phyloP scores from a whole-genome alignment of 2,888 invertebrate genomes.

The Phengaris alcon region DNA sequence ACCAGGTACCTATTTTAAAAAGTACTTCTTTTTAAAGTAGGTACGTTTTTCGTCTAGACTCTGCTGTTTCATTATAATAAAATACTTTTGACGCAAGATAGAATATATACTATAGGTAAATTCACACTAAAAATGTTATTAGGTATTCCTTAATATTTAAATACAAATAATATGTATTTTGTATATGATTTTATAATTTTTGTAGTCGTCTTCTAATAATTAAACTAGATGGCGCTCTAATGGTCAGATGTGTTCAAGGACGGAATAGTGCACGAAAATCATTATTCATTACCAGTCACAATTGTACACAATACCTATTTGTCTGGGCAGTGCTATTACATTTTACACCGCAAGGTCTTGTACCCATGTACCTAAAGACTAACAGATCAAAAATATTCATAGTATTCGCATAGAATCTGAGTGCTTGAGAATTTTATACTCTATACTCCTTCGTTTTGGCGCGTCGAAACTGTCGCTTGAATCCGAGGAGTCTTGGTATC shows the following conservation, averaged over 20 bases:
- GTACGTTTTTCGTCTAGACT: not conserved
- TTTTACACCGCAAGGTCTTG: not conserved
- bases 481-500: constrained; percentile 63
- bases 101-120: not conserved
- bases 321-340: not conserved
- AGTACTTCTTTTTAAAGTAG: too few species aligned
- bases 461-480: constrained; percentile 63
- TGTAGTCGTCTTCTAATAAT: not conserved
- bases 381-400: constrained; percentile 35
- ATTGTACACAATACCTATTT: not conserved
- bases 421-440: constrained; percentile 66
- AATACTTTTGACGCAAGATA: constrained; percentile 1
- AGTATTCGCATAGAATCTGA: constrained; percentile 73
- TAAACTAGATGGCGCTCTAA: constrained; percentile 24
- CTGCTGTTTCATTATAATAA: not conserved
- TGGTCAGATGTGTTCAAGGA: not conserved
- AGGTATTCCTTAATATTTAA: too few species aligned
- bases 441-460: constrained; percentile 57
- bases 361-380: constrained; percentile 10
- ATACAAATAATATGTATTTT: not conserved
- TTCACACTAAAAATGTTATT: too few species aligned
- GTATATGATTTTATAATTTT: not conserved
- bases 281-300: not conserved
- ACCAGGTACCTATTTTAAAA: too few species aligned
- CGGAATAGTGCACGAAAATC: constrained; percentile 6